Percentiles rank a stretch among this genome's conserved stretches.
Evolutionary conservation across 1,140 invertebrate genomes (phyloP).

Genomic region (Aculops lycopersici): DNA sequence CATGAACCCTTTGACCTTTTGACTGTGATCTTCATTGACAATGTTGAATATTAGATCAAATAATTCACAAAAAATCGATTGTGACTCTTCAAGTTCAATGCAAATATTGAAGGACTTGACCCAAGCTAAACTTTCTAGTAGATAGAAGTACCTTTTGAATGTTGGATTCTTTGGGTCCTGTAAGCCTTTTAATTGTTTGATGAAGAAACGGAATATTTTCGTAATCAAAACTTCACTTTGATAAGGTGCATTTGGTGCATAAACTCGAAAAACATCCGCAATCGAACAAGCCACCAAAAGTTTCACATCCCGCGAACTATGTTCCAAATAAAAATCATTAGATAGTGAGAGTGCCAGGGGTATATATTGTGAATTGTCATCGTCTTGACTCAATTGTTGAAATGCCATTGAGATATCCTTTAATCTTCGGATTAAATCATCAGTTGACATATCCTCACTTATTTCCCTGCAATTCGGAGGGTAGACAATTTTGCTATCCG

Average conservation of each 20-base stretch:
- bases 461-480: constrained; percentile 22
- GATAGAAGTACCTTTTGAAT: constrained; percentile 87
- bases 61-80: constrained; percentile 73
- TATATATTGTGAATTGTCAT: constrained; percentile 69
- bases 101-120: constrained; percentile 98
- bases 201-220: constrained; percentile 38
- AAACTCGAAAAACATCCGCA: constrained; percentile 80
- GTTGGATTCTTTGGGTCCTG: constrained; percentile 85
- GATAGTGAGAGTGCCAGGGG: constrained; percentile 55
- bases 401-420: constrained; percentile 37
- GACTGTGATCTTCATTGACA: constrained; percentile 61
- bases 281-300: constrained; percentile 80
- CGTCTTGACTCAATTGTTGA: constrained; percentile 83
- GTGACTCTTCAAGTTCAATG: constrained; percentile 80
- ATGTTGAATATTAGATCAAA: constrained; percentile 60
- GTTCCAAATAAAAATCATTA: constrained; percentile 61
- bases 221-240: constrained; percentile 72
- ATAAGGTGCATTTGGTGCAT: constrained; percentile 88
- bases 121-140: constrained; percentile 53
- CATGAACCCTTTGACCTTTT: constrained; percentile 83
- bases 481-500: constrained; percentile 17
- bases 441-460: constrained; percentile 60
- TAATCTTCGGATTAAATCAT: constrained; percentile 55
- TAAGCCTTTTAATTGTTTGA: constrained; percentile 56
- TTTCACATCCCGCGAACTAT: constrained; percentile 66